phyloP scores from a whole-genome alignment of 2,113 vertebrate species.

The Xenopus borealis region DNA sequence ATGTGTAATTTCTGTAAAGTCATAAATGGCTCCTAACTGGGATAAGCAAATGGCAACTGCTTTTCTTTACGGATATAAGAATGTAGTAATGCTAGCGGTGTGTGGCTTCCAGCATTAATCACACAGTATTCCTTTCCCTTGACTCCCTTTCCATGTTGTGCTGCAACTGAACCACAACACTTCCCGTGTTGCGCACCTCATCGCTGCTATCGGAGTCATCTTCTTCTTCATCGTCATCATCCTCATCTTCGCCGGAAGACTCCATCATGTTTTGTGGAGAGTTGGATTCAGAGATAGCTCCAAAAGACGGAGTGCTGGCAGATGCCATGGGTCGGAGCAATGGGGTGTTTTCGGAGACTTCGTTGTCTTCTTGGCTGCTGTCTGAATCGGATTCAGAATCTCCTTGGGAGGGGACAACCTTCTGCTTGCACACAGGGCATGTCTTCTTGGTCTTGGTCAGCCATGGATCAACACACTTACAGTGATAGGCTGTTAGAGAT shows the following conservation, averaged over 20 bases:
- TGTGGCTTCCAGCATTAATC: slow-evolving; percentile 41
- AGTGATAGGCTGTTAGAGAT: slow-evolving; percentile 83
- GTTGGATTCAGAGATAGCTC: slow-evolving; percentile 77
- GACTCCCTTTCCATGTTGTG: slow-evolving; percentile 64
- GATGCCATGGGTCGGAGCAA: slow-evolving; percentile 84
- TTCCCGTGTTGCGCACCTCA: slow-evolving; percentile 69
- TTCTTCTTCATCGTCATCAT: slow-evolving; percentile 78
- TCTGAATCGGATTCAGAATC: slow-evolving; percentile 92
- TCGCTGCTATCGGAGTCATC: slow-evolving; percentile 76
- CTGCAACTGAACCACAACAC: slow-evolving; percentile 89
- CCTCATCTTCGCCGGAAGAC: slow-evolving; percentile 85
- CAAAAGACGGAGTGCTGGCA: slow-evolving; percentile 85
- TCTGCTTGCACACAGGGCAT: slow-evolving; percentile 97
- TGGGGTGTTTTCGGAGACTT: slow-evolving; percentile 90
- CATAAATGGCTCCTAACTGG: not conserved
- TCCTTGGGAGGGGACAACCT: slow-evolving; percentile 90
- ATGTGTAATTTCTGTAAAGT: slow-evolving; percentile 1
- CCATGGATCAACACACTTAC: slow-evolving; percentile 97
- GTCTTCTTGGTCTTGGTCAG: slow-evolving; percentile 98
- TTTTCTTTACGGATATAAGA: not conserved
- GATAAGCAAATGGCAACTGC: not conserved
- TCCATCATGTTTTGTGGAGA: slow-evolving; percentile 76
- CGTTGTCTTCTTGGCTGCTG: slow-evolving; percentile 86
- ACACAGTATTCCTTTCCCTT: slow-evolving; percentile 66
- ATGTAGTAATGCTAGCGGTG: no score